Evolutionary conservation across 1,140 invertebrate genomes (phyloP).

Genomic region (Drosophila subpulchrella): DNA sequence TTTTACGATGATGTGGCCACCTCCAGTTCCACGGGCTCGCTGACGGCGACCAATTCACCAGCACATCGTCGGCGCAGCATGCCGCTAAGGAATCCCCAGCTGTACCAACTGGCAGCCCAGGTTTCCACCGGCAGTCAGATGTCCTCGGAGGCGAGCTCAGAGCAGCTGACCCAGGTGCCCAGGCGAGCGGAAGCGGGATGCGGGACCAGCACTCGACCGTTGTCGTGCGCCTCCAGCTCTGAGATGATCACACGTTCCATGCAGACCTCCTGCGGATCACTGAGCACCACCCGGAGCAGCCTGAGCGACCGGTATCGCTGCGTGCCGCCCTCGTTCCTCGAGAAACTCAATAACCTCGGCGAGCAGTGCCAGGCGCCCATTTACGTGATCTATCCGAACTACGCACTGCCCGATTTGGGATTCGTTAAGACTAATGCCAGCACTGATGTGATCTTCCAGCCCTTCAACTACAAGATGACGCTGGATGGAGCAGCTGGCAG

Average conservation of each 20-base stretch:
- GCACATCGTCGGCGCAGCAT: constrained; percentile 79
- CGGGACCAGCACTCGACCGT: constrained; percentile 40
- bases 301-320: constrained; percentile 85
- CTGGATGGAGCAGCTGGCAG: constrained; percentile 50
- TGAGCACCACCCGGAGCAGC: constrained; percentile 77
- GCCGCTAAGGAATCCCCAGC: constrained; percentile 76
- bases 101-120: constrained; percentile 70
- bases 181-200: constrained; percentile 40
- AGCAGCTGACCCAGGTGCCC: constrained; percentile 78
- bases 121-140: constrained; percentile 70
- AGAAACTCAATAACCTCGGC: constrained; percentile 87
- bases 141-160: constrained; percentile 81
- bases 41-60: constrained; percentile 74
- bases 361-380: constrained; percentile 90
- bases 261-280: constrained; percentile 87
- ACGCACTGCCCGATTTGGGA: constrained; percentile 94
- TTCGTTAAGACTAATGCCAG: constrained; percentile 89
- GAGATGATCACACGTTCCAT: constrained; percentile 90
- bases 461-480: constrained; percentile 84
- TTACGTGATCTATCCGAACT: constrained; percentile 96
- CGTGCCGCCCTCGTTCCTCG: constrained; percentile 88
- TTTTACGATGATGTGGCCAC: constrained; percentile 74
- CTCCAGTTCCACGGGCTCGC: constrained; percentile 74
- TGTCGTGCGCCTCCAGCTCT: constrained; percentile 79
- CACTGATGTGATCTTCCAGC: constrained; percentile 87